phyloP scores from a whole-genome alignment of 2,113 vertebrate species.

The Spilogale gracilis region DNA sequence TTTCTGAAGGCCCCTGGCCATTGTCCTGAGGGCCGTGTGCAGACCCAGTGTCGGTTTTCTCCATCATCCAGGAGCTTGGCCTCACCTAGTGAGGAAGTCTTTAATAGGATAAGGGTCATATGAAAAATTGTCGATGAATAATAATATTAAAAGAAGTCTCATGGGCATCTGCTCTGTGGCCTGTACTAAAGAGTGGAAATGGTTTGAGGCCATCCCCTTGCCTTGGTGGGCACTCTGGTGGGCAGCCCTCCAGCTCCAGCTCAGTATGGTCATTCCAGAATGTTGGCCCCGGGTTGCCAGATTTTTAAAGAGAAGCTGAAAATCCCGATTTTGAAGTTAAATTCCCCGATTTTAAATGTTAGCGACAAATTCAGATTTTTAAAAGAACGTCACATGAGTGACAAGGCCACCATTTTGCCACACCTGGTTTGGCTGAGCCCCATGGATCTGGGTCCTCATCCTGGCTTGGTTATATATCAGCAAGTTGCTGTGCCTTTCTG shows the following conservation, averaged over 20 bases:
- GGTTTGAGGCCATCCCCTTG: not conserved
- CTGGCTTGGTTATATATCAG: not conserved
- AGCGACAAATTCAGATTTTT: not conserved
- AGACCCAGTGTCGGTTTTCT: not conserved
- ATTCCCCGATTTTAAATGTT: conserved; percentile 1
- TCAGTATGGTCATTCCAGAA: not conserved
- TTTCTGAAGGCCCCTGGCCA: not conserved
- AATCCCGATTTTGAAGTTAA: not conserved
- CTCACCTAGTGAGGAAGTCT: not conserved
- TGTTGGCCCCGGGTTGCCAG: not conserved
- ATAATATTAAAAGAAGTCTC: not conserved
- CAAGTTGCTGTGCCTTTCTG: not conserved
- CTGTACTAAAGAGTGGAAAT: not conserved
- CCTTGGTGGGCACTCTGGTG: not conserved
- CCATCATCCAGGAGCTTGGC: not conserved
- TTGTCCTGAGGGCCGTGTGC: not conserved
- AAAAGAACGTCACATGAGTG: not conserved
- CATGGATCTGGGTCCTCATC: not conserved
- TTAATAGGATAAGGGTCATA: not conserved
- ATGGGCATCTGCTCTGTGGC: not conserved
- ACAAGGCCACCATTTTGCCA: not conserved
- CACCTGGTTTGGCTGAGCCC: not conserved
- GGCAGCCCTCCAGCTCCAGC: too few species aligned
- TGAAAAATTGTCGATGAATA: not conserved
- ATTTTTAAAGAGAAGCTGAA: not conserved